Conservation (phyloP, 1,140 invertebrate species). For the Tetranychus cinnabarinus region DNA sequence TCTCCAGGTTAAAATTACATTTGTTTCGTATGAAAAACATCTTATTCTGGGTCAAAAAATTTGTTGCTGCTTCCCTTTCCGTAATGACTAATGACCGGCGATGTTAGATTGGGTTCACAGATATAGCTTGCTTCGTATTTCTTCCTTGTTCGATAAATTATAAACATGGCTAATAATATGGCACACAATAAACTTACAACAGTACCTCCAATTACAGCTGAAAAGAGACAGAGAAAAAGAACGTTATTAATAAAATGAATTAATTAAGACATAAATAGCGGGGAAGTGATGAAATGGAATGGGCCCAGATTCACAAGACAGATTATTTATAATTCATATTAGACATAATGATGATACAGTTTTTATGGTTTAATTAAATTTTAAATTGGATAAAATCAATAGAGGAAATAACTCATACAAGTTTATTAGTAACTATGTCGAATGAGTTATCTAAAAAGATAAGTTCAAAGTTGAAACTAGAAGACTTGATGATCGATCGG, state of each 20-base stretch:
- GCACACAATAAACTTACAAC: constrained; percentile 89
- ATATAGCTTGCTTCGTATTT: constrained; percentile 98
- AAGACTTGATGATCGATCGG: too few relatives aligned
- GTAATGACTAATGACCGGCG: constrained; percentile 45
- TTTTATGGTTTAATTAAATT: too few relatives aligned
- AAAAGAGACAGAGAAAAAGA: constrained; percentile 12
- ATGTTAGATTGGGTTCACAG: constrained; percentile 82
- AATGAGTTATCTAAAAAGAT: too few relatives aligned
- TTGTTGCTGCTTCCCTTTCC: constrained; percentile 64
- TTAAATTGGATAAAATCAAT: too few relatives aligned
- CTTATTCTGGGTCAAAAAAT: background rate
- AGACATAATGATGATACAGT: too few relatives aligned
- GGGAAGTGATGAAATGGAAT: too few relatives aligned
- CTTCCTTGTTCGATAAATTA: constrained; percentile 96
- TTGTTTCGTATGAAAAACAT: background rate
- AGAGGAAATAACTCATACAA: too few relatives aligned
- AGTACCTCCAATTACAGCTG: constrained; percentile 92
- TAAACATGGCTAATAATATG: constrained; percentile 96
- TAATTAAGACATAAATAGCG: constrained; percentile 19
- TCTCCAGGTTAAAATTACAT: too few relatives aligned
- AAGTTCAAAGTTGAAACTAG: too few relatives aligned
- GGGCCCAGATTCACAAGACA: too few relatives aligned
- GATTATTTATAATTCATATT: too few relatives aligned
- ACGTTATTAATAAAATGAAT: background rate
- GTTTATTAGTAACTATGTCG: too few relatives aligned